Percentiles rank a stretch among this genome's conserved stretches.
phyloP scores from a whole-genome alignment of 1,140 invertebrate genomes.

The Halesus radiatus region DNA sequence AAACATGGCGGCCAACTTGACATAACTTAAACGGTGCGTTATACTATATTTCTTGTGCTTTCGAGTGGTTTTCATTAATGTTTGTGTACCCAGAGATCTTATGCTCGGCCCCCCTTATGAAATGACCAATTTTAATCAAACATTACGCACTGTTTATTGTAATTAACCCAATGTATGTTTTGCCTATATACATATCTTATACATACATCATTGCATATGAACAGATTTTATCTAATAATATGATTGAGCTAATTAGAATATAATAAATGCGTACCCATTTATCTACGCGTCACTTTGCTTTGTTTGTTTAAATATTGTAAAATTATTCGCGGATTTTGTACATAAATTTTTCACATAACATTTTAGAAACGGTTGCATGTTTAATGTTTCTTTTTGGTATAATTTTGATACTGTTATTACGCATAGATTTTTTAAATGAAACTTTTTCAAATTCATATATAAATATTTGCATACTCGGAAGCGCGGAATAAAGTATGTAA shows the following conservation, averaged over 20 bases:
- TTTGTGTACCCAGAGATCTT: conserved; percentile 47
- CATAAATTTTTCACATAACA: too few species aligned
- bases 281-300: too few species aligned
- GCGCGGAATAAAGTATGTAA: too few species aligned
- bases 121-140: neutral
- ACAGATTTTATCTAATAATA: neutral
- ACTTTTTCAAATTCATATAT: too few species aligned
- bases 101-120: conserved; percentile 6
- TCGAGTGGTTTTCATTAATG: conserved; percentile 51
- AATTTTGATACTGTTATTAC: too few species aligned
- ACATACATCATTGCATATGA: neutral
- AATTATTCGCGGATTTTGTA: too few species aligned
- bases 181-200: neutral
- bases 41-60: conserved; percentile 48
- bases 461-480: too few species aligned
- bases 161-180: conserved; percentile 13
- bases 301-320: too few species aligned
- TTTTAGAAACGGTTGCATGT: too few species aligned
- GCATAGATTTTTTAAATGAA: too few species aligned
- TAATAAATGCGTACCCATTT: too few species aligned
- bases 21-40: conserved; percentile 47
- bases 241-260: neutral
- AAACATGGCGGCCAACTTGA: conserved; percentile 51
- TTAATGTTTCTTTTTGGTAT: too few species aligned
- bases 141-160: neutral